Conservation (phyloP, 2,113 vertebrate genomes). For the Ardeotis arabs region DNA sequence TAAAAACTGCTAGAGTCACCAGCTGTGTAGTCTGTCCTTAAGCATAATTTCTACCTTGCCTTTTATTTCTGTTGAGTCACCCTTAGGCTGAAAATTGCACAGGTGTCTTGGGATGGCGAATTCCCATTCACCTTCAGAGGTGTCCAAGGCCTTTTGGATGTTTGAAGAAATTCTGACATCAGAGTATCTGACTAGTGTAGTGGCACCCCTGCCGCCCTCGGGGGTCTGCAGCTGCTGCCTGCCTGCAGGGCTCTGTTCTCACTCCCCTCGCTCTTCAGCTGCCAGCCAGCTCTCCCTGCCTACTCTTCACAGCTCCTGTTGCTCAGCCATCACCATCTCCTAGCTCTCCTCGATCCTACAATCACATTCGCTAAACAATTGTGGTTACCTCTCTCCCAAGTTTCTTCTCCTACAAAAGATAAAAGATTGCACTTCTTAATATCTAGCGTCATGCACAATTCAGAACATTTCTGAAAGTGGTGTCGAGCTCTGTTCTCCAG, state of each 20-base stretch:
- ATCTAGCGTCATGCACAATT: not conserved
- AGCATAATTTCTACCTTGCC: not conserved
- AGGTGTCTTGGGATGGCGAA: not conserved
- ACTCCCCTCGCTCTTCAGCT: not conserved
- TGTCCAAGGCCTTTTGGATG: not conserved
- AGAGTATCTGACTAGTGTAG: not conserved
- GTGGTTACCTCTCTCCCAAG: not conserved
- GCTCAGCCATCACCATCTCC: not conserved
- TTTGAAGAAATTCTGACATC: not conserved
- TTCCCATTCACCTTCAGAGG: not conserved
- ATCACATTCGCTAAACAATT: accelerated
- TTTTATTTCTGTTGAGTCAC: not conserved
- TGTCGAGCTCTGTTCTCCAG: not conserved
- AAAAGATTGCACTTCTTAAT: not conserved
- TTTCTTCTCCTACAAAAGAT: not conserved
- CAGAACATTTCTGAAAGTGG: not conserved
- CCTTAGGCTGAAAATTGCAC: not conserved
- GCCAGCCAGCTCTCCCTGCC: not conserved
- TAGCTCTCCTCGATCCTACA: not conserved
- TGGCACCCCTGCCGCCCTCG: accelerated
- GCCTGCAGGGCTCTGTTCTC: not conserved
- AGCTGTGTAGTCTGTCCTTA: not conserved
- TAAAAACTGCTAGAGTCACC: not conserved
- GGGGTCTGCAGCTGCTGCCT: not conserved
- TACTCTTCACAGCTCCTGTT: not conserved